phyloP scores from a whole-genome alignment of 2,113 vertebrate species.

The Lepidothrix coronata region DNA sequence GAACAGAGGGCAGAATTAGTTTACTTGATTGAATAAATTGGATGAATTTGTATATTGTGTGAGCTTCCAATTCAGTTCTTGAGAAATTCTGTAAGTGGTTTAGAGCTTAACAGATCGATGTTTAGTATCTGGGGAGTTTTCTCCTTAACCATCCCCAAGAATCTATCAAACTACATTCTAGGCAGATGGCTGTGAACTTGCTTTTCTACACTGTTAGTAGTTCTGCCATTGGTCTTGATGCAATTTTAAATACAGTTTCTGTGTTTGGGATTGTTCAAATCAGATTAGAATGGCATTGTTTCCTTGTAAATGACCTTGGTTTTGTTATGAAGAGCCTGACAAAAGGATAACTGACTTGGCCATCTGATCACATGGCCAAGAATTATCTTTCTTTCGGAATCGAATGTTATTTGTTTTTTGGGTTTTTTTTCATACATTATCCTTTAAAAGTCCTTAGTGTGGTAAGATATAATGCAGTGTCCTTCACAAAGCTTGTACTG shows the following conservation, averaged over 20 bases:
- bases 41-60: background rate
- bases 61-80: background rate
- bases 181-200: background rate
- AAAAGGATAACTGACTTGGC: background rate
- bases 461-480: background rate
- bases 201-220: background rate
- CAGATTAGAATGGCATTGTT: background rate
- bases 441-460: background rate
- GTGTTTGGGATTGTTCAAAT: background rate
- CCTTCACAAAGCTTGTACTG: background rate
- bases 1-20: background rate
- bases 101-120: background rate
- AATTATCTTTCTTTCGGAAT: background rate
- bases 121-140: background rate
- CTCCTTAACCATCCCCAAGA: background rate
- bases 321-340: background rate
- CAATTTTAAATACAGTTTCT: background rate
- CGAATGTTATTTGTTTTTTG: background rate
- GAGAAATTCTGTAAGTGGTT: background rate
- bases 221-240: background rate
- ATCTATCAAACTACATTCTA: background rate
- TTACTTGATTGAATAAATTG: background rate
- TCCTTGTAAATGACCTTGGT: background rate
- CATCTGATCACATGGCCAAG: background rate
- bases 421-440: background rate